Evolutionary conservation across 1,140 invertebrate species (phyloP), one percentile per base, ranked within the genome.

Genomic region (Drosophila murphyi): DNA sequence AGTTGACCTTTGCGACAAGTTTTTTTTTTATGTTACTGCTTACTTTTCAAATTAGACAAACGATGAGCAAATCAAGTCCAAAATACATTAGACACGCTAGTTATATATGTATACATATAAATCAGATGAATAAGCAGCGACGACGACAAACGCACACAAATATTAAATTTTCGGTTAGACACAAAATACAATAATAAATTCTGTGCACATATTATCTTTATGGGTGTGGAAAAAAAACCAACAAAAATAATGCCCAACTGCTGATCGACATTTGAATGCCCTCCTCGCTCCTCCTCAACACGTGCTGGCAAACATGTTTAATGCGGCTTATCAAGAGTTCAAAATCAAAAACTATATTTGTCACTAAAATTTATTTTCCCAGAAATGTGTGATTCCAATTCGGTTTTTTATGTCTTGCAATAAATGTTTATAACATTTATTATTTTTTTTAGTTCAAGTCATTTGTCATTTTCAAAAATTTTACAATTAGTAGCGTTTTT

Each of bases 1-100:
- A 78, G 51, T 72, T 88, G 85, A 88, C 85, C 80, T 88, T 83
- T 88, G 71, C 55, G 72, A 74, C 77, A 37, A 72, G 71, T 73
- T 72, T 68, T 77, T 70, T 56, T 72, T 47, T 50, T 59, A 63
- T 52, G 61, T 62, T 31, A 47, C 39, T 37, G 56, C 56, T 72
- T 56, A 48, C 70, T 67, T 61, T 69, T 62, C 61, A 34, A 61
- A 63, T 80, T 77, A 78, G 62, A 72, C 68, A 76, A 70, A 39
- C 39, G 63, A 48, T 55, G 34, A 60, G 20, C 41, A 79, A 62
- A 76, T 67, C 39, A 76, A 45, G 51, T 61, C 45, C 35, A 69
- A 69, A 61, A 6, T 50, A 12, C 61, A 10, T 12, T 31, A 57
- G 5, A 50, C 52, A 54, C 52, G 35, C 20, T 50, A 62, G 28